Base-by-base conservation (phyloP, 30 jellyfish, hydroid and myxozoan species). In the Pseudorhiza aurosa region DNA sequence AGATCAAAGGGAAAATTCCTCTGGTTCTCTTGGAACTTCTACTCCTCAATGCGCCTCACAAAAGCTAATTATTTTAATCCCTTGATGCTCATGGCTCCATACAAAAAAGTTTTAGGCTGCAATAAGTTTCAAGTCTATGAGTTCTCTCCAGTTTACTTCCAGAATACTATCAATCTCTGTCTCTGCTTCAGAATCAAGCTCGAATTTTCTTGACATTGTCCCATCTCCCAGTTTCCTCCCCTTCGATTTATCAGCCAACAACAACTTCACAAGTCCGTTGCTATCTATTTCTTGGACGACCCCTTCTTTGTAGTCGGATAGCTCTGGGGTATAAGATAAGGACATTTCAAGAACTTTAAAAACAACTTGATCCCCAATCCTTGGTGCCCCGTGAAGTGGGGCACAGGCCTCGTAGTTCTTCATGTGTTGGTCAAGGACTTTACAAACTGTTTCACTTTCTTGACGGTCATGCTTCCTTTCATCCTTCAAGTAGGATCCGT, bases 271-370 rank as follows among this genome's bases (percentile, higher is more conserved):
- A 0, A 18, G 32, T 0, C 71, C 68, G 19, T 36, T 44, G 11
- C 47, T 36, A 15, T 70, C 83, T 22, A 70, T 18, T 31, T 27
- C 58, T 21, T 70, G 70, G 14, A 70, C 68, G 15, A 46, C 67
- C 12, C 75, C 89, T 62, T 77, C 89, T 33, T 77, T 77, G 74
- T 60, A 77, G 31, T 77, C 82, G 14, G 89, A 77, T 14, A 77
- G 36, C 69, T 59, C 89, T 1, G 89, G 89, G 29, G 89, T 77
- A 51, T 77, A 77, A 9, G 72, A 46, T 21, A 77, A 26, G 10
- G 89, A 77, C 58, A 77, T 42, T 51, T 77, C 89, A 45, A 77
- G 82, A 33, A 77, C 58, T 32, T 77, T 77, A 49, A 42, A 77
- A 0, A 68, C 89, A 37, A 77, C 47, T 30, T 77, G 44, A 47